Base-by-base conservation (phyloP, 2,888 invertebrate genomes). In the Dione juno region DNA sequence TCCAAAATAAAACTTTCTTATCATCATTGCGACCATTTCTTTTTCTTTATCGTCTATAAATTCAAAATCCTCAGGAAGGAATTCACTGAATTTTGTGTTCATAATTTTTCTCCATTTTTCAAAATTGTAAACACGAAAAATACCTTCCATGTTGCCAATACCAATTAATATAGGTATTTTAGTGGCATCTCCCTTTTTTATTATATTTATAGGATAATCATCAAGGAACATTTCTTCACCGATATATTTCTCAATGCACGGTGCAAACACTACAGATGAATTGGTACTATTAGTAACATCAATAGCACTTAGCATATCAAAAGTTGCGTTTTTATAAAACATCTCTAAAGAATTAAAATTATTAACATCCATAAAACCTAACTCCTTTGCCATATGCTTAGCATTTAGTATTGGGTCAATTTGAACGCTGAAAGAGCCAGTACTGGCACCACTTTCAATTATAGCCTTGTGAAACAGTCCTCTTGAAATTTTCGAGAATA, bases 381-480 rank as follows among this genome's bases (percentile, higher is more conserved):
- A 65, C 13, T 63, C 2, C 53, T 75, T 76, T 6, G 87, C 88
- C 63, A 81, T 84, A 48, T 43, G 66, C 71, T 82, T 83, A 2
- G 88, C 88, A 54, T 76, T 83, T 75, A 77, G 77, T 1, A 87
- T 35, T 1, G 89, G 87, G 67, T 88, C 80, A 0, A 77, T 54
- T 75, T 88, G 88, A 1, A 82, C 71, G 16, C 81, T 78, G 67
- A 81, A 83, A n/a, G 73, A 74, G 0, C 79, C 79, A n/a, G 79
- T 61, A 72, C 65, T 81, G 0, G 78, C 77, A 14, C 87, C 89
- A 61, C 89, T 88, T 35, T 85, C 86, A 13, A 81, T 76, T 70
- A 86, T 85, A 5, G 81, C 84, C 74, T 82, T 86, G 16, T 82
- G 81, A 64, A 88, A 88, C 7, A 89, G 74, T 2, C 85, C 88